Evolutionary conservation across 2,888 invertebrate species (phyloP), one percentile per base, ranked within the genome.

Genomic region (Flabesymbios commensalis): DNA sequence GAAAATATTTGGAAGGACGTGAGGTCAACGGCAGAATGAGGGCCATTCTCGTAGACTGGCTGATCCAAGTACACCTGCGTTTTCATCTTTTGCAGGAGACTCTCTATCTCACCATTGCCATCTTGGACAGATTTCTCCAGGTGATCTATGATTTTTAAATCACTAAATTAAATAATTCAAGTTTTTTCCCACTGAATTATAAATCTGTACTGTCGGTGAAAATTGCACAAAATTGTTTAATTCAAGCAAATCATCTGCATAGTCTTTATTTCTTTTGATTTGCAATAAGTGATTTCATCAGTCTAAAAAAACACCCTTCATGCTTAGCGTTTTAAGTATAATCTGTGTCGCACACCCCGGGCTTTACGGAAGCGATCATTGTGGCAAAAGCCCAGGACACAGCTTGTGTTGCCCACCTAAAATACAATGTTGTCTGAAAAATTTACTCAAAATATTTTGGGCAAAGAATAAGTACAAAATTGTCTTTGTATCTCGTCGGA

Each of bases 71-170:
- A 7, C 94, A 94, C 73, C 84, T 87, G 53, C 90, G 93, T 77
- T 97, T 95, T 83, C 89, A 89, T 67, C 85, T 95, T 57, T 84
- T 90, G 22, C 88, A 90, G 57, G 98, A 98, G 83, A 96, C 96
- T 7, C 88, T 95, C 64, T 93, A 94, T 79, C 84, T 96, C 75
- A 89, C 93, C 58, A 88, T 96, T 57, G 89, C 90, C 69, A 90
- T 94, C 22, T 87, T 96, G 72, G 98, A 98, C 84, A 87, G 93
- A 78, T 96, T 91, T 84, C 86, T 97, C 70, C 90, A 92, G 87
- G 90, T 89, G 74, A 65, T 58, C 41, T 19, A 2, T 5, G 3
- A 1, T 55, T 47, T 22, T 53, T n/a, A 29, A 22, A 14, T 56
- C 29, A 5, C 14, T 10, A 29, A n/a, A 14, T 39, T 39, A 31